Conservation (phyloP, 2,113 vertebrate species). For the Sylvia atricapilla region DNA sequence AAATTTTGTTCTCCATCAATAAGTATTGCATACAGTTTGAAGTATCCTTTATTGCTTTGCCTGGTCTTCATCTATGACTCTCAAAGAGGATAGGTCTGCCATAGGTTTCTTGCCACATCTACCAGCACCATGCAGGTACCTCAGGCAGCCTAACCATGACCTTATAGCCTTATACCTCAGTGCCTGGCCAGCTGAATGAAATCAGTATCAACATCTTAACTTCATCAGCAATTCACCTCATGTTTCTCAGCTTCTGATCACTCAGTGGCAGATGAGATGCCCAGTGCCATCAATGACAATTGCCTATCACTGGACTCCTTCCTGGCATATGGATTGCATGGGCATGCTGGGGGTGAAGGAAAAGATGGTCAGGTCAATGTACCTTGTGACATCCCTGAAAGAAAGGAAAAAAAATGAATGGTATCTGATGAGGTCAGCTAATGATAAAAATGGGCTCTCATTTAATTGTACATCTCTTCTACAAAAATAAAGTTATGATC, state of each 20-base stretch:
- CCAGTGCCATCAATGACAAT: not conserved
- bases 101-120: not conserved
- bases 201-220: not conserved
- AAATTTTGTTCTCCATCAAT: not conserved
- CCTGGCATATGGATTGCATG: not conserved
- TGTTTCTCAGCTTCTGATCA: not conserved
- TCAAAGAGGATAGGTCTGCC: not conserved
- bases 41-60: not conserved
- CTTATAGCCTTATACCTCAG: not conserved
- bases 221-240: not conserved
- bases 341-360: not conserved
- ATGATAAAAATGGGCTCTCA: not conserved
- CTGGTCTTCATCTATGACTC: not conserved
- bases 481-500: not conserved
- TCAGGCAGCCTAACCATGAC: not conserved
- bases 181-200: not conserved
- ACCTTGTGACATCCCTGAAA: not conserved
- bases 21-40: not conserved
- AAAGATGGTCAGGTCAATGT: not conserved
- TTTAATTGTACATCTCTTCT: not conserved
- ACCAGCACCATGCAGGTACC: not conserved
- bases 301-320: not conserved
- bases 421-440: not conserved
- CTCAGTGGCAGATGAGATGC: not conserved
- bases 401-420: not conserved